A percentile compares a stretch with the other conserved stretches of the same genome.
Evolutionary conservation across 2,888 invertebrate species (phyloP).

Genomic region (Nomada goodeniana): DNA sequence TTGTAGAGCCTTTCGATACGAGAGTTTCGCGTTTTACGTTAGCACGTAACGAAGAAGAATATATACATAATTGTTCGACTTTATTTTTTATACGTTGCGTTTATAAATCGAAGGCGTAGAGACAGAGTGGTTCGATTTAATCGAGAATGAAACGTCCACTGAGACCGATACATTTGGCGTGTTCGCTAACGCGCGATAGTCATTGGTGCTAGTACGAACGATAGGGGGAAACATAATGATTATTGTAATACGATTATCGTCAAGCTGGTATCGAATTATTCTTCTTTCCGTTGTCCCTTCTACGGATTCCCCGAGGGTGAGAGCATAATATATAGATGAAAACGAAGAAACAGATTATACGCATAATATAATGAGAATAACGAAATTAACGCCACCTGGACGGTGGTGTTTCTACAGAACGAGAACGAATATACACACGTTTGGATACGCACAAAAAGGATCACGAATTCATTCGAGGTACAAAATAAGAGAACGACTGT

Average conservation of each 20-base stretch:
- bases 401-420: constrained; percentile 13
- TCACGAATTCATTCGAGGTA: constrained; percentile 54
- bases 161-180: constrained; percentile 38
- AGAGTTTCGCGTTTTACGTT: constrained; percentile 35
- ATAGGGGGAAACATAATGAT: constrained; percentile 39
- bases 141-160: constrained; percentile 52
- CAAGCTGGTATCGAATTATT: constrained; percentile 42
- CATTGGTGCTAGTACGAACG: constrained; percentile 68
- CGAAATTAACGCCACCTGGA: constrained; percentile 15
- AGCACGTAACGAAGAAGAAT: constrained; percentile 32
- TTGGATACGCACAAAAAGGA: constrained; percentile 55
- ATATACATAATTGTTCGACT: constrained; percentile 62
- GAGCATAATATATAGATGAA: not conserved
- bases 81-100: constrained; percentile 74
- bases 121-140: constrained; percentile 29
- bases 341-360: not conserved
- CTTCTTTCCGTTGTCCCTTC: constrained; percentile 37
- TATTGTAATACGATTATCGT: constrained; percentile 25
- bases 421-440: constrained; percentile 11
- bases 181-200: constrained; percentile 46
- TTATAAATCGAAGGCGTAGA: constrained; percentile 48
- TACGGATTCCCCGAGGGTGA: constrained; percentile 31
- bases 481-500: constrained; percentile 40
- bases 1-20: not conserved
- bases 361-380: constrained; percentile 21